Conservation (phyloP, 2,797 vertebrate species). For the Labroides dimidiatus region DNA sequence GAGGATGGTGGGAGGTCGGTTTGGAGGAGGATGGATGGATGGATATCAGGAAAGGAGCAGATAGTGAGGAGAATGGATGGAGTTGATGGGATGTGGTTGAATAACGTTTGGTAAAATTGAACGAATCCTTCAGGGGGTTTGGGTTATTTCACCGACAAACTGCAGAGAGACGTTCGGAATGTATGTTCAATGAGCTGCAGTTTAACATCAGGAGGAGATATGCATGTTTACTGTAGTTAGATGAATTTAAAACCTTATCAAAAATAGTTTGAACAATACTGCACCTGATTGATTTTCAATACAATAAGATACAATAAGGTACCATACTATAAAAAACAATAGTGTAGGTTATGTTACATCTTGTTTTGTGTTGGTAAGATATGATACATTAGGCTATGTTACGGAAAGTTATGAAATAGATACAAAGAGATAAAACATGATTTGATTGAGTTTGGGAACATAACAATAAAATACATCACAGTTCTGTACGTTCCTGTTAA, state of each 20-base stretch:
- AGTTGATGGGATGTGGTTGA: background rate
- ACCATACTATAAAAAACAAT: too few relatives aligned
- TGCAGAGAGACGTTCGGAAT: background rate
- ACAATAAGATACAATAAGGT: too few relatives aligned
- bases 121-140: conserved; percentile 14
- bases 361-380: too few relatives aligned
- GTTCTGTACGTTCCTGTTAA: too few relatives aligned
- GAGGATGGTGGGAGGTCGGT: background rate
- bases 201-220: too few relatives aligned
- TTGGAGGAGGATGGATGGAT: conserved; percentile 5
- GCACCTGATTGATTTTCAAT: background rate
- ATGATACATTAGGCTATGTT: too few relatives aligned
- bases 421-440: too few relatives aligned
- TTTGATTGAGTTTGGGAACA: too few relatives aligned
- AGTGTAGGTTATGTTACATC: too few relatives aligned
- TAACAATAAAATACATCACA: too few relatives aligned
- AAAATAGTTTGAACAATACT: background rate
- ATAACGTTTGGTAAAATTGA: conserved; percentile 14
- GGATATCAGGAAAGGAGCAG: background rate
- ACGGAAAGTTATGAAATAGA: too few relatives aligned
- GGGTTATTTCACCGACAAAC: conserved; percentile 8
- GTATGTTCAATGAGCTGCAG: background rate
- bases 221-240: too few relatives aligned
- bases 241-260: background rate
- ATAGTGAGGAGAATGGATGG: background rate